Evolutionary conservation across 2,797 vertebrate species (phyloP).

Genomic region (Pagetopsis macropterus): DNA sequence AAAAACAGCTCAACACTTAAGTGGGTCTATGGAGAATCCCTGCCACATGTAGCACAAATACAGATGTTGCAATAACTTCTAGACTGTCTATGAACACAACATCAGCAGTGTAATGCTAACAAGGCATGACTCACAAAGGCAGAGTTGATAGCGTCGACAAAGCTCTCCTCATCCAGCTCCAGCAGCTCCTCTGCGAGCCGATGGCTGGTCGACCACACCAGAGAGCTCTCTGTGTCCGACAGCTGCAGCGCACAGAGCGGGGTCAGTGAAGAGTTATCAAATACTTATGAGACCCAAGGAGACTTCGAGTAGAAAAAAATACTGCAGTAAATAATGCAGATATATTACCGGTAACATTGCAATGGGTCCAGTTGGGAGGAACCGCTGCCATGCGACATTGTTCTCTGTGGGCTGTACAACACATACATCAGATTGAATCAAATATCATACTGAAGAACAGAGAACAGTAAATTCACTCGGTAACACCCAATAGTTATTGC

Average conservation of each 20-base stretch:
- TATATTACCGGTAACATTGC: slow-evolving; percentile 93
- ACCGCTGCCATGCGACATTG: slow-evolving; percentile 98
- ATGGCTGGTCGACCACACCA: slow-evolving; percentile 97
- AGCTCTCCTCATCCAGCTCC: slow-evolving; percentile 91
- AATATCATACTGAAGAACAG: slow-evolving; percentile 21
- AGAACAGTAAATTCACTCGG: slow-evolving; percentile 2
- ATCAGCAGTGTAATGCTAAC: slow-evolving; percentile 14
- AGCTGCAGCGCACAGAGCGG: slow-evolving; percentile 81
- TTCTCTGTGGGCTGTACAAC: slow-evolving; percentile 92
- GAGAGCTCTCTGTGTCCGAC: slow-evolving; percentile 92
- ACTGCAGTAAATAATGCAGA: slow-evolving; percentile 20
- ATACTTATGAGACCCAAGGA: neutral
- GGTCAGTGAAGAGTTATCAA: neutral
- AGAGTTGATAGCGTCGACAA: slow-evolving; percentile 95
- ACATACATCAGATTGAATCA: slow-evolving; percentile 42
- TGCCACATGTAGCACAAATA: slow-evolving; percentile 18
- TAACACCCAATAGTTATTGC: slow-evolving; percentile 19
- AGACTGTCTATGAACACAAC: slow-evolving; percentile 26
- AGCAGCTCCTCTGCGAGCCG: slow-evolving; percentile 90
- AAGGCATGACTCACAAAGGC: slow-evolving; percentile 90
- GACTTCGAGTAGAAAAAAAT: slow-evolving; percentile 11
- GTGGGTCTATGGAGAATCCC: slow-evolving; percentile 24
- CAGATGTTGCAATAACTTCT: slow-evolving; percentile 27
- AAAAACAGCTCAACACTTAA: slow-evolving; percentile 35
- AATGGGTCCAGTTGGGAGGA: slow-evolving; percentile 95